Conservation (phyloP, 2,113 vertebrate species). For the Synodontis membranacea region DNA sequence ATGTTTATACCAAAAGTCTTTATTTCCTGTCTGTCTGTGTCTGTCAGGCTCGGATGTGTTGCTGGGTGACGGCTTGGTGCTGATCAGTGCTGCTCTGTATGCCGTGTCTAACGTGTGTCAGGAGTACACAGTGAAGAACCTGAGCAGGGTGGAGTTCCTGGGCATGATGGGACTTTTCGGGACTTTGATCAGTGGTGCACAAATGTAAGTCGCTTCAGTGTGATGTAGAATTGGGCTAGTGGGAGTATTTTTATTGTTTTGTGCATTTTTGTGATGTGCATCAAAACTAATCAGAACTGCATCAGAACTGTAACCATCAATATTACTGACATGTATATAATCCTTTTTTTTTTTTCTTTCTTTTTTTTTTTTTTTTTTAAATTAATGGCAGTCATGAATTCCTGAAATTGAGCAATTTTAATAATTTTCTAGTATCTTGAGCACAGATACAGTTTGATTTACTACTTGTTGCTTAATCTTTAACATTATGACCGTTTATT, state of each 20-base stretch:
- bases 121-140: conserved; percentile 94
- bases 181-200: conserved; percentile 88
- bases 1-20: background rate
- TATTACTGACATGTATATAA: background rate
- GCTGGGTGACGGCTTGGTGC: conserved; percentile 87
- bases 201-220: conserved; percentile 80
- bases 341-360: background rate
- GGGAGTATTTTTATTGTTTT: too few species aligned
- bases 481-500: background rate
- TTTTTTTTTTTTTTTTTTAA: background rate
- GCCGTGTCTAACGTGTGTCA: conserved; percentile 92
- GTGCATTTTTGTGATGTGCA: background rate
- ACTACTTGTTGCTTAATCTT: background rate
- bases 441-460: background rate
- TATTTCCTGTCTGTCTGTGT: conserved; percentile 36
- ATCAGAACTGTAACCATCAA: background rate
- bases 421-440: background rate
- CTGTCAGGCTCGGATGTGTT: conserved; percentile 77
- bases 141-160: conserved; percentile 89
- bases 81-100: conserved; percentile 88
- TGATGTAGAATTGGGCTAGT: background rate
- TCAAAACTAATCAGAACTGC: too few species aligned
- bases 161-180: conserved; percentile 97
- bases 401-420: background rate
- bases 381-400: background rate